Conservation (phyloP, 2,113 vertebrate genomes). For the Meles meles region DNA sequence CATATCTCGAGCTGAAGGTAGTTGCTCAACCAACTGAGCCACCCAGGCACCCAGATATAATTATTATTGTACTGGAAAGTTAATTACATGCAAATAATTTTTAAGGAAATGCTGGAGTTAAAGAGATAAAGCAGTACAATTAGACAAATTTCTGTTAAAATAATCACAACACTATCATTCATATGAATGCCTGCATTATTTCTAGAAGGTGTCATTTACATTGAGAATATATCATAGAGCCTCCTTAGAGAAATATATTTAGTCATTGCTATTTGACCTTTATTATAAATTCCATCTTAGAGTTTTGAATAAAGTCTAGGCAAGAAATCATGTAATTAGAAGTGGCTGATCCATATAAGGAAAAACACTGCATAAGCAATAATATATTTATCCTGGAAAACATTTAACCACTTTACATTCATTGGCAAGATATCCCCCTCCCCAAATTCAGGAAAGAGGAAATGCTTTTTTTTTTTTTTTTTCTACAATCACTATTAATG, state of each 20-base stretch:
- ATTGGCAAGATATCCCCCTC: background rate
- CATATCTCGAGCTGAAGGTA: too few relatives aligned
- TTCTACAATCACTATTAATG: too few relatives aligned
- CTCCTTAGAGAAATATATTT: background rate
- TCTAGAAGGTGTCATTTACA: too few relatives aligned
- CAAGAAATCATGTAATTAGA: background rate
- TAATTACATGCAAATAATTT: too few relatives aligned
- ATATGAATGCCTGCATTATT: background rate
- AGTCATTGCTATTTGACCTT: background rate
- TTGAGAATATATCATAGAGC: background rate
- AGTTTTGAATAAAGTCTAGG: background rate
- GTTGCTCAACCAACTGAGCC: too few relatives aligned
- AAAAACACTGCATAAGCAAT: background rate
- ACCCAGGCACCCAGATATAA: too few relatives aligned
- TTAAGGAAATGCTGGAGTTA: background rate
- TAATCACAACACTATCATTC: background rate
- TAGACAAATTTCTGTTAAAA: background rate
- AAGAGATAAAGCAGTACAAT: background rate
- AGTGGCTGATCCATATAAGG: background rate
- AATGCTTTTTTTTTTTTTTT: background rate
- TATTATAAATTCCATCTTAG: background rate
- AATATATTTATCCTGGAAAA: background rate
- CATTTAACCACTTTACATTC: background rate
- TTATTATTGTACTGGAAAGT: background rate
- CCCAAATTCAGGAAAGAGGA: background rate